Evolutionary conservation across 2,888 invertebrate species (phyloP).

Genomic region (Gibbula magus): DNA sequence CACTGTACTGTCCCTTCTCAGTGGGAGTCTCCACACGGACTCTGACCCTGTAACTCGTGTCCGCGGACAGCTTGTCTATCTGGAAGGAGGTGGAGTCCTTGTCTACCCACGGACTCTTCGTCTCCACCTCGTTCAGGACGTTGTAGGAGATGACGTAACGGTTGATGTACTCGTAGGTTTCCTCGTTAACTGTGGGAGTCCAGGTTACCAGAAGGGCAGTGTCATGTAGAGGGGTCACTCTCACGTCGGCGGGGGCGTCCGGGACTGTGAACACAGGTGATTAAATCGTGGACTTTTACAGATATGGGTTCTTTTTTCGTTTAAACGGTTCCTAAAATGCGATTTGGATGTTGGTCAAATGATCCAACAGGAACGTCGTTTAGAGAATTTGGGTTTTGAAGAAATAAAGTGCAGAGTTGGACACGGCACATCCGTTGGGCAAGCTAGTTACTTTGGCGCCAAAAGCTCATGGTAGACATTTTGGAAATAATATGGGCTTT

Average conservation of each 20-base stretch:
- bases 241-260: not conserved
- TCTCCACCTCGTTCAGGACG: not conserved
- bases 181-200: slow-evolving; percentile 1
- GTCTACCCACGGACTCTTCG: not conserved
- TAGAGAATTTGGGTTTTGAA: too few relatives aligned
- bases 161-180: not conserved
- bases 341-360: too few relatives aligned
- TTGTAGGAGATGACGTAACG: not conserved
- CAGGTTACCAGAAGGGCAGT: not conserved
- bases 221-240: not conserved
- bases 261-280: too few relatives aligned
- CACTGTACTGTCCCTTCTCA: not conserved
- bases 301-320: too few relatives aligned
- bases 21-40: slow-evolving; percentile 4
- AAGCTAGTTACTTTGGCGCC: too few relatives aligned
- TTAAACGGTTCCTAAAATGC: too few relatives aligned
- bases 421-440: too few relatives aligned
- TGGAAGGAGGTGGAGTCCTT: not conserved
- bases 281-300: too few relatives aligned
- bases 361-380: too few relatives aligned
- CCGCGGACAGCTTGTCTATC: not conserved
- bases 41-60: not conserved
- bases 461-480: too few relatives aligned
- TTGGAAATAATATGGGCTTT: too few relatives aligned
- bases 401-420: too few relatives aligned